Conservation (phyloP, 2,888 invertebrate genomes). For the Trileptium ribeirensis region DNA sequence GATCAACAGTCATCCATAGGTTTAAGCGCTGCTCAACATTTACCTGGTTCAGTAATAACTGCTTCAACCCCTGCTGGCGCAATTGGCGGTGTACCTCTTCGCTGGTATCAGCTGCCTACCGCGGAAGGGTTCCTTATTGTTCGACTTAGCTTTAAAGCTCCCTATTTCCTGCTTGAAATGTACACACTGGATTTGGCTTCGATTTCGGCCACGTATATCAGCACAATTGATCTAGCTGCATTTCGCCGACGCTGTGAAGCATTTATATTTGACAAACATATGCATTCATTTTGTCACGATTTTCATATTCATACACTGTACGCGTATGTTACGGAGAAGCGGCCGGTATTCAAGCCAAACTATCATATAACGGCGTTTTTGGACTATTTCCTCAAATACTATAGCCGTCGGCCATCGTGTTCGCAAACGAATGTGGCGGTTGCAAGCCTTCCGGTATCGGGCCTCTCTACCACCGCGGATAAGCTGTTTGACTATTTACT, state of each 20-base stretch:
- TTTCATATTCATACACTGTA: constrained; percentile 42
- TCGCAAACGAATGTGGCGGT: constrained; percentile 58
- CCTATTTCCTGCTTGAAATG: constrained; percentile 65
- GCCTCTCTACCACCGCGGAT: background rate
- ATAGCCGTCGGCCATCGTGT: constrained; percentile 67
- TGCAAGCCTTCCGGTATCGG: constrained; percentile 12
- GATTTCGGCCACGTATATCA: constrained; percentile 33
- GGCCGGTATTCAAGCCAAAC: constrained; percentile 53
- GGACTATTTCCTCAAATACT: constrained; percentile 69
- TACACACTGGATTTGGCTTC: constrained; percentile 55
- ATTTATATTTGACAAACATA: constrained; percentile 31
- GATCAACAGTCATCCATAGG: too few relatives aligned
- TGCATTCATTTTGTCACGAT: constrained; percentile 49
- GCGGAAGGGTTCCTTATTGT: constrained; percentile 65
- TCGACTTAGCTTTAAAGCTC: constrained; percentile 64
- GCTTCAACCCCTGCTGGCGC: too few relatives aligned
- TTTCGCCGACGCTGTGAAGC: background rate
- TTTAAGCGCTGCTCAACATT: too few relatives aligned
- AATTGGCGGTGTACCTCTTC: too few relatives aligned
- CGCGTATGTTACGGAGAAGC: constrained; percentile 37
- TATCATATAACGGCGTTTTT: constrained; percentile 68
- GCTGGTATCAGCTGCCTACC: constrained; percentile 61
- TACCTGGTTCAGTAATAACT: too few relatives aligned
- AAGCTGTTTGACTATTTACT: background rate
- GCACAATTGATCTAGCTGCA: background rate